Base-by-base conservation (phyloP, 35 echinoderm and acorn worm genomes). In the Strongylocentrotus purpuratus region DNA sequence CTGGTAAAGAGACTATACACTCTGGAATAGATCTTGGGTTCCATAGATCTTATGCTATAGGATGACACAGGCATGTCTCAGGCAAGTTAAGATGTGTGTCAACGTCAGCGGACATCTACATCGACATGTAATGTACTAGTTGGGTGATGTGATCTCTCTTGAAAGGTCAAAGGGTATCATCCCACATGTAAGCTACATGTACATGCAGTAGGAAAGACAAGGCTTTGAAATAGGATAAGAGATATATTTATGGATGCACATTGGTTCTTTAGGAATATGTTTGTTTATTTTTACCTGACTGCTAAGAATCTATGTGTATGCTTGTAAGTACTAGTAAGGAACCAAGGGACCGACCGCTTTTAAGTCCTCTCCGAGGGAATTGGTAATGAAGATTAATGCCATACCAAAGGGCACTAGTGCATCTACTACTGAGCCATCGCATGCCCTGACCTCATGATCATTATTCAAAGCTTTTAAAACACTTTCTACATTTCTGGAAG, bases 51-150 rank as follows among this genome's bases (percentile, higher is more conserved):
- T 78, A 22, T 78, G 65, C 65, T 78, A 78, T 78, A 78, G 65
- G 25, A 78, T 78, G 65, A 78, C 65, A 78, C 65, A 78, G 65
- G 65, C 65, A 78, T 78, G 65, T 78, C 25, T 78, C 65, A 78
- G 65, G 65, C 20, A 78, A 78, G 65, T 28, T 28, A 78, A 78
- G 65, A 78, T 78, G 6, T 78, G 28, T 78, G 65, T 78, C 65
- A 78, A 78, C 65, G 20, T 78, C 65, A 78, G 4, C 28, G 25
- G 65, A 78, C 65, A 78, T 78, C 65, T 78, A 22, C 28, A n/a
- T 78, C 35, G 28, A 25, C 61, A 70, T 70, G 65, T 28, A 78
- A n/a, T 78, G 65, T 78, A 78, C 65, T 4, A n/a, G 20, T 4
- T n/a, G 65, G 7, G 28, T 28, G 20, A 78, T 78, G 28, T 28